Evolutionary conservation across 2,888 invertebrate species (phyloP), one percentile per base, ranked within the genome.

Genomic region (Eudemis profundana): DNA sequence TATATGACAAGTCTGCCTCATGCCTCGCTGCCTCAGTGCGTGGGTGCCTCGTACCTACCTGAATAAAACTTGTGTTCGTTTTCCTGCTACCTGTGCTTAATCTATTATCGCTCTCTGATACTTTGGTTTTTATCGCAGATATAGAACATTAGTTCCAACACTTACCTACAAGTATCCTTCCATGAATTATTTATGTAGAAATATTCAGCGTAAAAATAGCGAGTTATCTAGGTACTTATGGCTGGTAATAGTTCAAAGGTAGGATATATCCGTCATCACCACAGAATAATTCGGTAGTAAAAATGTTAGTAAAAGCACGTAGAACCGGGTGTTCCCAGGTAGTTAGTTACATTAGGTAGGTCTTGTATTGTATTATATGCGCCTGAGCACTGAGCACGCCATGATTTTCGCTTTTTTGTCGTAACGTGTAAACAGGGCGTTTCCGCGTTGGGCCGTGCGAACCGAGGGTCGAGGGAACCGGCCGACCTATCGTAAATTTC

Each of bases 361-460:
- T 54, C 27, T 17, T 40, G 23, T 27, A 53, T 40, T 53, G 81
- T 78, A 82, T 84, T 79, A 80, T 82, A 74, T 84, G 78, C 77
- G 81, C 78, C 78, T 77, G 84, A n/a, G n/a, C n/a, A n/a, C 78
- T 5, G 33, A 10, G 78, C 79, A 76, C 74, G 77, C 74, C 70
- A 76, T 73, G 75, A 72, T 79, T 85, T 70, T 63, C 42, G 63
- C 63, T 57, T 64, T 70, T 84, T 87, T 88, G 59, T 59, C 64
- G 51, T 86, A 82, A 79, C 77, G 81, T 78, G 82, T 83, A 84
- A 83, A 87, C 83, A 82, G 71, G 75, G 73, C 82, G 80, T 83
- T 88, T 89, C 89, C 89, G 88, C 83, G 81, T 79, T 49, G 63
- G 73, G 72, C 82, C 90, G 89, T 90, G 90, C 84, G 90, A 90